These are phyloP conservation scores for Drosophila infuscata DNA, from an alignment of 2,888 invertebrate genomes.

Conservation along the genomic window DNA sequence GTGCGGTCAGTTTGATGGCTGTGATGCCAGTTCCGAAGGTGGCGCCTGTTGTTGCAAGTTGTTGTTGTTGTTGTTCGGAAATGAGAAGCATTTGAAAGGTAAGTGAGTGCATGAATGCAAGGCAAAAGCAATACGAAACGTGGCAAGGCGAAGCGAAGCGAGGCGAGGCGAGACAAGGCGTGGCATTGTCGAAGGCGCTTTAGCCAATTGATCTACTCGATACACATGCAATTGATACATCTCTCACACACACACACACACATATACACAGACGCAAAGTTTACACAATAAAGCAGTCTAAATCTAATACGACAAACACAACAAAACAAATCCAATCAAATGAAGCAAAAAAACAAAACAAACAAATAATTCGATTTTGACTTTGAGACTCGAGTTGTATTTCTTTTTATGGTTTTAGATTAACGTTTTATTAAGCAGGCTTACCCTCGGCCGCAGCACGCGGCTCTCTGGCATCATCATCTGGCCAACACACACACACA, in stretches of 20 bases:
- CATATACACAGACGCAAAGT: slow-evolving; percentile 8
- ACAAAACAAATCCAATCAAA: slow-evolving; percentile 21
- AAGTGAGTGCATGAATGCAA: slow-evolving; percentile 42
- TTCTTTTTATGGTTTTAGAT: slow-evolving; percentile 5
- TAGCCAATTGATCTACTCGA: slow-evolving; percentile 19
- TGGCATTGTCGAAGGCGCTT: slow-evolving; percentile 3
- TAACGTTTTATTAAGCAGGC: slow-evolving; percentile 35
- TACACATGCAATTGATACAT: slow-evolving; percentile 46
- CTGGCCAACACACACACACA: slow-evolving; percentile 49
- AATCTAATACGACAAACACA: slow-evolving; percentile 6
- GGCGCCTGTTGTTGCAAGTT: slow-evolving; percentile 87
- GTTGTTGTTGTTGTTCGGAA: slow-evolving; percentile 53
- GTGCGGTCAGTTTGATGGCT: slow-evolving; percentile 98
- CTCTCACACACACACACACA: slow-evolving; percentile 23
- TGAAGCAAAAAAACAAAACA: slow-evolving; percentile 8
- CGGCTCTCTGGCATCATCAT: slow-evolving; percentile 79
- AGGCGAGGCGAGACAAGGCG: not conserved
- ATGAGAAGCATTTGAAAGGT: slow-evolving; percentile 66
- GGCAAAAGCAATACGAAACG: slow-evolving; percentile 13
- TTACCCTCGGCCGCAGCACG: slow-evolving; percentile 79
- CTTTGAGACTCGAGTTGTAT: slow-evolving; percentile 22
- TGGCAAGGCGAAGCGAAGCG: not conserved
- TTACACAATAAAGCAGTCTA: slow-evolving; percentile 23
- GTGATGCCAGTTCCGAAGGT: slow-evolving; percentile 98
- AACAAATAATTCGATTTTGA: slow-evolving; percentile 8